Evolutionary conservation across 1,140 invertebrate genomes (phyloP).

Genomic region (Drosophila orosa): DNA sequence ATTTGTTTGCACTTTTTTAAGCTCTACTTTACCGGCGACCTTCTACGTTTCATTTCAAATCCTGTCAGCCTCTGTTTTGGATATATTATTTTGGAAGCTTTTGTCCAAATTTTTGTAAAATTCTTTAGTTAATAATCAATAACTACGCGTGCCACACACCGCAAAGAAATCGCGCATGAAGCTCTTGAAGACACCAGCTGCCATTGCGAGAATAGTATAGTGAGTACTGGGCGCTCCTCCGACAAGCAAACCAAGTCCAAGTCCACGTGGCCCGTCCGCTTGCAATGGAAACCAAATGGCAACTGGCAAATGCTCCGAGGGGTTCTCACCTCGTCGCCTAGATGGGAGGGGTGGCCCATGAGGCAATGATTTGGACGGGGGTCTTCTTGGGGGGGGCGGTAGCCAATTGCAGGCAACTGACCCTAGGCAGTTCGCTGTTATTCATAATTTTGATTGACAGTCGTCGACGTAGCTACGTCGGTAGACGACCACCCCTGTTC

Average conservation of each 20-base stretch:
- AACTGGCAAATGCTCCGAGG: constrained; percentile 64
- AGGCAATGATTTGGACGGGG: constrained; percentile 20
- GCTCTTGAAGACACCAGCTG: constrained; percentile 72
- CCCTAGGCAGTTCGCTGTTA: constrained; percentile 51
- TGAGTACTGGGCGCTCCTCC: constrained; percentile 13
- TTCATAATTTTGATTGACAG: constrained; percentile 82
- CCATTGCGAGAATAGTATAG: constrained; percentile 49
- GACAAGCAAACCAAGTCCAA: constrained; percentile 24
- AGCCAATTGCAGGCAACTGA: constrained; percentile 61
- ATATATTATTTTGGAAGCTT: constrained; percentile 19
- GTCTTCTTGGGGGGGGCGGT: constrained; percentile 16
- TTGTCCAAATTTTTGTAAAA: constrained; percentile 33
- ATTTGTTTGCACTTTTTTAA: not conserved
- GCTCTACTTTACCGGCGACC: not conserved
- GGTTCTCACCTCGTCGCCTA: constrained; percentile 43
- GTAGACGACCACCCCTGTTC: constrained; percentile 9
- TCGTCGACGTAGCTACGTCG: constrained; percentile 30
- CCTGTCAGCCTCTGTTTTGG: constrained; percentile 33
- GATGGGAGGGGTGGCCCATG: constrained; percentile 11
- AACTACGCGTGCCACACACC: constrained; percentile 38
- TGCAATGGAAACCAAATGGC: constrained; percentile 58
- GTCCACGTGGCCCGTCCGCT: constrained; percentile 21
- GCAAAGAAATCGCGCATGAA: constrained; percentile 82
- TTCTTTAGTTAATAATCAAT: constrained; percentile 28
- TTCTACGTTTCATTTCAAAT: constrained; percentile 26